Percentiles rank a stretch among this genome's conserved stretches.
Conservation (phyloP, 2,113 vertebrate genomes). For the Zapus hudsonius region DNA sequence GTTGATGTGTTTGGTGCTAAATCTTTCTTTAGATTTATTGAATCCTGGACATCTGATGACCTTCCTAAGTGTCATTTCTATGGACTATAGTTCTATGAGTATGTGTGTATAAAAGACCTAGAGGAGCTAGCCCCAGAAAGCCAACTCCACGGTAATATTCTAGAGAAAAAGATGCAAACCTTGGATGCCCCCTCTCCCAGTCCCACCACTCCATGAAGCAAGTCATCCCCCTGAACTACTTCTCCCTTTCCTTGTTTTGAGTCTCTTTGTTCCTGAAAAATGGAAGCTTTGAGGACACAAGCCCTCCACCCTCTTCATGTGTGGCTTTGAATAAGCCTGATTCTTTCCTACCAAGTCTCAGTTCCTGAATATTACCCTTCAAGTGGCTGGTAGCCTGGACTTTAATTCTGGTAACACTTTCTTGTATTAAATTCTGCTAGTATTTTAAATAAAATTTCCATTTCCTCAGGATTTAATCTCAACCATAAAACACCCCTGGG, state of each 20-base stretch:
- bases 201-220: neutral
- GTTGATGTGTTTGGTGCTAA: neutral
- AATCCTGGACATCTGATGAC: neutral
- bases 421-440: slow-evolving; percentile 58
- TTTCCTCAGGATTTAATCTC: slow-evolving; percentile 53
- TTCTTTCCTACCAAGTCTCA: neutral
- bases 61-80: neutral
- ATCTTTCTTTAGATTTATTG: neutral
- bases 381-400: neutral
- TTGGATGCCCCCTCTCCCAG: neutral
- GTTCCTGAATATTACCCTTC: neutral
- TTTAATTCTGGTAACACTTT: neutral
- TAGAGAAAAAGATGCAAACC: neutral
- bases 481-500: slow-evolving; percentile 24
- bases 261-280: neutral
- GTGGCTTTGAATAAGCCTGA: neutral
- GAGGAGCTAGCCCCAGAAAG: neutral
- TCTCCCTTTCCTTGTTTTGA: neutral
- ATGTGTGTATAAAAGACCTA: neutral
- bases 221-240: neutral
- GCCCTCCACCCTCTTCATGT: neutral
- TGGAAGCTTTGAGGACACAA: neutral
- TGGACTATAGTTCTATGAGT: neutral
- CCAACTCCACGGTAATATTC: neutral
- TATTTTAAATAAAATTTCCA: slow-evolving; percentile 60